Evolutionary conservation across 1,140 invertebrate species (phyloP).

Genomic region (Drosophila saltans): DNA sequence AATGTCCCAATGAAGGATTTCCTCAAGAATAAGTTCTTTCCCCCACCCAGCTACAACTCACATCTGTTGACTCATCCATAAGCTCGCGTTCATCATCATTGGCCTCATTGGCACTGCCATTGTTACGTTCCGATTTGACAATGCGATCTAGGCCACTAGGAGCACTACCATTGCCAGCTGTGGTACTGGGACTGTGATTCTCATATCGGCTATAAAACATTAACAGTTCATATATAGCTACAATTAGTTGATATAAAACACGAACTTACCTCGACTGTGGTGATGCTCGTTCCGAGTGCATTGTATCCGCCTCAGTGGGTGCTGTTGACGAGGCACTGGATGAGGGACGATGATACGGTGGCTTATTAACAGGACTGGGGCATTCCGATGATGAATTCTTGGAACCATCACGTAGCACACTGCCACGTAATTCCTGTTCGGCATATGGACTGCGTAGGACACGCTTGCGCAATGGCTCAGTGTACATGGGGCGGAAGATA

Average conservation of each 20-base stretch:
- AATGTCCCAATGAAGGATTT: no score
- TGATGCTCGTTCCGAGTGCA: slow-evolving; percentile 82
- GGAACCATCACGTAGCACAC: slow-evolving; percentile 83
- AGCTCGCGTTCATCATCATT: slow-evolving; percentile 78
- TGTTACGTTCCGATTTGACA: slow-evolving; percentile 81
- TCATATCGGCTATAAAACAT: slow-evolving; percentile 70
- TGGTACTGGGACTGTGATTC: slow-evolving; percentile 83
- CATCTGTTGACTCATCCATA: slow-evolving; percentile 82
- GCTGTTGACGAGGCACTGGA: slow-evolving; percentile 82
- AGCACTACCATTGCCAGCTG: slow-evolving; percentile 77
- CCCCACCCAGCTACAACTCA: slow-evolving; percentile 30
- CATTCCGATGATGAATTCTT: slow-evolving; percentile 79
- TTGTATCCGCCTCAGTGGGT: slow-evolving; percentile 82
- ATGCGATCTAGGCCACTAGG: slow-evolving; percentile 71
- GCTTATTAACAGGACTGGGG: slow-evolving; percentile 81
- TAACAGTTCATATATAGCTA: not conserved
- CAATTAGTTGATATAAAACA: no score
- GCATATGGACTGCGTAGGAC: slow-evolving; percentile 84
- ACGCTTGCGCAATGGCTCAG: slow-evolving; percentile 84
- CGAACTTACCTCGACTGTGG: slow-evolving; percentile 76
- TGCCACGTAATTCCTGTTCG: slow-evolving; percentile 82
- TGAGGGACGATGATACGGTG: slow-evolving; percentile 78
- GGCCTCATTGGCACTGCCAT: slow-evolving; percentile 81
- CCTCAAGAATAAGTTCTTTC: no score
- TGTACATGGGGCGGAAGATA: slow-evolving; percentile 79